Conservation (phyloP, 2,113 vertebrate genomes). For the Salminus brasiliensis region DNA sequence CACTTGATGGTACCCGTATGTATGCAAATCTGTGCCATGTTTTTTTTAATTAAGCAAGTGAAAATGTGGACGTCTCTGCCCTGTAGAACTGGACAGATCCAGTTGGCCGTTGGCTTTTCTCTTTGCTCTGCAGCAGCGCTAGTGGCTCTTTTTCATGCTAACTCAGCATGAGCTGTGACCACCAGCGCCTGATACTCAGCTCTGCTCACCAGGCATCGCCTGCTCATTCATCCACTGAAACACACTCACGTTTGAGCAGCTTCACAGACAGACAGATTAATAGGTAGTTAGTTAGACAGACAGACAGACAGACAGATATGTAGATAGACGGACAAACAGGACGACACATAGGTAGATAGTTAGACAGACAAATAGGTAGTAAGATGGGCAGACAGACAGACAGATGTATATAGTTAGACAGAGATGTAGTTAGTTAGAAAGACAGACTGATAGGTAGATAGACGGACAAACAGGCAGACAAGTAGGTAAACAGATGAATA, state of each 20-base stretch:
- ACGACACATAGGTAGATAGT: too few relatives aligned
- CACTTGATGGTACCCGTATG: background rate
- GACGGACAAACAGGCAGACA: too few relatives aligned
- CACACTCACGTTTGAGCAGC: background rate
- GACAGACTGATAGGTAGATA: too few relatives aligned
- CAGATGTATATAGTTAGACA: too few relatives aligned
- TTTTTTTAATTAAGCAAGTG: too few relatives aligned
- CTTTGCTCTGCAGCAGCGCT: conserved; percentile 31
- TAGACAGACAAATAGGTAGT: too few relatives aligned
- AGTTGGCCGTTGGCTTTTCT: conserved; percentile 12
- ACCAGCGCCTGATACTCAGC: background rate
- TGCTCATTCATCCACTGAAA: background rate
- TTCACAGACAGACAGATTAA: background rate
- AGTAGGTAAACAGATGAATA: too few relatives aligned
- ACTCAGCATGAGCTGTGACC: conserved; percentile 19
- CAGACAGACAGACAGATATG: too few relatives aligned
- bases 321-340: too few relatives aligned
- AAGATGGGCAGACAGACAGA: too few relatives aligned
- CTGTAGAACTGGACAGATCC: background rate
- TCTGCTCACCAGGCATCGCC: background rate
- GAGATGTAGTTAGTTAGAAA: too few relatives aligned
- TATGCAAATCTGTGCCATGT: too few relatives aligned
- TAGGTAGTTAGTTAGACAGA: background rate
- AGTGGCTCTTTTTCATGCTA: conserved; percentile 43
- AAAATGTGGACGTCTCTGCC: background rate